Evolutionary conservation across 2,113 vertebrate genomes (phyloP).

Genomic region (Lucifuga dentata): DNA sequence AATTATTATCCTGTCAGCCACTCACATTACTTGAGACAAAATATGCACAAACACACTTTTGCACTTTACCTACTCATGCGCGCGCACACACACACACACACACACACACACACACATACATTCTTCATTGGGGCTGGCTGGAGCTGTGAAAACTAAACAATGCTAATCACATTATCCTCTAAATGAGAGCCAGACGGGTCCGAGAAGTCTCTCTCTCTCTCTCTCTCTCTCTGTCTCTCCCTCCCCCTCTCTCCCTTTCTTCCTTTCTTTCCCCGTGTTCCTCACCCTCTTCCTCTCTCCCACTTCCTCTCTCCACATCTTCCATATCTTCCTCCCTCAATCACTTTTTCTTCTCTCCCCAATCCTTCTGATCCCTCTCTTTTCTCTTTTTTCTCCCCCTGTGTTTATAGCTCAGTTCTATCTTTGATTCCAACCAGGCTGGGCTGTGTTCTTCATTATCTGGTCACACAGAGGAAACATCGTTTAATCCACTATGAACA

Average conservation of each 20-base stretch:
- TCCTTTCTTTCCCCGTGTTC: conserved; percentile 8
- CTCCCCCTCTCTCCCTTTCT: too few species aligned
- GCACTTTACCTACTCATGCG: neutral
- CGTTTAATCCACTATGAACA: conserved; percentile 34
- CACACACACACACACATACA: conserved; percentile 20
- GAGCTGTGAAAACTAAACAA: conserved; percentile 86
- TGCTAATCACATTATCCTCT: conserved; percentile 83
- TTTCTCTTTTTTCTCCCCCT: conserved; percentile 8
- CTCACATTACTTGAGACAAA: too few species aligned
- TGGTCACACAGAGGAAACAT: conserved; percentile 35
- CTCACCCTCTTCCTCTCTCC: conserved; percentile 2
- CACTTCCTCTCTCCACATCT: conserved; percentile 10
- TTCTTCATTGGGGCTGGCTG: conserved; percentile 73
- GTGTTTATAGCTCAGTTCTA: conserved; percentile 52
- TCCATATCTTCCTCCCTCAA: conserved; percentile 1
- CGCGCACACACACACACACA: conserved; percentile 7
- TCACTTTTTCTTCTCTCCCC: neutral
- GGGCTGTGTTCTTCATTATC: conserved; percentile 61
- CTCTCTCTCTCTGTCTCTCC: neutral
- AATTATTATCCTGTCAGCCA: too few species aligned
- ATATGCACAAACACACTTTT: neutral
- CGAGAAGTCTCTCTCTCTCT: conserved; percentile 43
- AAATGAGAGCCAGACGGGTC: conserved; percentile 82
- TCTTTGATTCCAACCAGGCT: conserved; percentile 49
- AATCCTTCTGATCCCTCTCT: conserved; percentile 27